Evolutionary conservation across 2,888 invertebrate genomes (phyloP), one percentile per base, ranked within the genome.

Genomic region (Drosophila merina): DNA sequence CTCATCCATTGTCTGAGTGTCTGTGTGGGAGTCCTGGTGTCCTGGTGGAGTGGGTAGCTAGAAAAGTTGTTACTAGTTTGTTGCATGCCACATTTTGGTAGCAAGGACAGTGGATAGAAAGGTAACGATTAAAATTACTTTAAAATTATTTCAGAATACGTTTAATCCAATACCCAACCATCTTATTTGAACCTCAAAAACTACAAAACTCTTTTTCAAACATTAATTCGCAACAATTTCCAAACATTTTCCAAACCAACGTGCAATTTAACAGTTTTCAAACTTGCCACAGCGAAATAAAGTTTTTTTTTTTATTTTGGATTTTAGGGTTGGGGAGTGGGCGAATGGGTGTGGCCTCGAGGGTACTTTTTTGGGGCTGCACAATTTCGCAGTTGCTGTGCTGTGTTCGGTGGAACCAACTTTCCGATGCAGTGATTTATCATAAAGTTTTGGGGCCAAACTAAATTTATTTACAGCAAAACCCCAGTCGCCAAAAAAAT

Each of bases 341-440:
- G 20, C 20, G 14, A 14, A 14, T 50, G 62, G 62, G 58, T 44
- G 49, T 58, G 50, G 42, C 44, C 62, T 63, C 44, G 42, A 50
- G 62, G 58, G 58, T 44, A 25, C 44, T 51, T 31, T 42, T 44
- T 54, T 44, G 8, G 12, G 25, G 31, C 60, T 38, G 59, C 59
- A 55, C 42, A 30, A 57, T 60, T 60, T 14, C 12, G 57, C 60
- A 42, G 54, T 20, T 54, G 52, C 57, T 54, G 51, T 49, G 28
- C 28, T 28, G 28, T 28, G 28, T 20, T 20, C 20, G 12, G 30
- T 47, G 31, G 48, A 57, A 44, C 74, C 50, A 57, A 54, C 62
- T 74, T 74, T 67, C 55, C 66, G 67, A 56, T 77, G 70, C 75
- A 75, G 59, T 72, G 68, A 77, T 79, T 79, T 76, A 71, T 72